phyloP scores from a whole-genome alignment of 92 coral and sea anemone species.

The Epizoanthus stellaris region DNA sequence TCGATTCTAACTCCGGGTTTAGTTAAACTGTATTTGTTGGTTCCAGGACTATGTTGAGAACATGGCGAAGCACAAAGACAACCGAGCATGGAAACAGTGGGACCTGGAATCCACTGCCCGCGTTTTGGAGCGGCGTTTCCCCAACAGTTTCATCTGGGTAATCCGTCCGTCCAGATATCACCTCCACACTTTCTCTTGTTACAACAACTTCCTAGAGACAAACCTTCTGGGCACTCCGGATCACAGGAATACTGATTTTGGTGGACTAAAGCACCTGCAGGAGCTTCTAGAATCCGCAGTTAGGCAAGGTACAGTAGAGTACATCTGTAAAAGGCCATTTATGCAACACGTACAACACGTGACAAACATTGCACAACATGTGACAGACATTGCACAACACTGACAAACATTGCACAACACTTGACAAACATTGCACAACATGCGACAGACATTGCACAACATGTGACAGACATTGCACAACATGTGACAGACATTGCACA shows the following conservation, averaged over 20 bases:
- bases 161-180: slow-evolving; percentile 87
- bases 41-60: slow-evolving; percentile 89
- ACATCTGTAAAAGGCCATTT: too few species aligned
- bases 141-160: slow-evolving; percentile 96
- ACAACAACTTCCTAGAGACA: slow-evolving; percentile 87
- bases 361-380: too few species aligned
- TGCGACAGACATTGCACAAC: too few species aligned
- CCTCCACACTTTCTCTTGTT: slow-evolving; percentile 86
- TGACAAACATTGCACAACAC: too few species aligned
- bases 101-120: slow-evolving; percentile 91
- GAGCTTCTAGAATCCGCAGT: slow-evolving; percentile 78
- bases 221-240: slow-evolving; percentile 92
- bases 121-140: slow-evolving; percentile 78
- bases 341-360: too few species aligned
- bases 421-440: too few species aligned
- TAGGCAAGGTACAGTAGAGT: slow-evolving; percentile 53
- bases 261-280: slow-evolving; percentile 75
- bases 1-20: too few species aligned
- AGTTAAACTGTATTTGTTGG: background rate
- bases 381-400: too few species aligned
- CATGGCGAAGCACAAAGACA: slow-evolving; percentile 77
- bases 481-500: too few species aligned
- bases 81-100: slow-evolving; percentile 95
- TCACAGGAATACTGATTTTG: slow-evolving; percentile 85
- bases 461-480: too few species aligned